These are phyloP conservation scores for Asteroscopus sphinx DNA, from an alignment of 2,888 invertebrate species.

Conservation along the genomic window DNA sequence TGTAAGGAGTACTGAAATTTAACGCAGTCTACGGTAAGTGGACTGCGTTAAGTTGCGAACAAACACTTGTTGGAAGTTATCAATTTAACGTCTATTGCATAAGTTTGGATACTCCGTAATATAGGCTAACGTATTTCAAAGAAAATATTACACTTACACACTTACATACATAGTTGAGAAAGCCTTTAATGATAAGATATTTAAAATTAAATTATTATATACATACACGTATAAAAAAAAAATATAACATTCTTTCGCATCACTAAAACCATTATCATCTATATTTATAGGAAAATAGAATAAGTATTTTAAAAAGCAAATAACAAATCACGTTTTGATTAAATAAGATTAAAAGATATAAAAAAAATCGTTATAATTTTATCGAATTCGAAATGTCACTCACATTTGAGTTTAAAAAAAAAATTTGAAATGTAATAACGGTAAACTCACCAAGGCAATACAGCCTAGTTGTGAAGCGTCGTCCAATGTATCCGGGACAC, in stretches of 20 bases:
- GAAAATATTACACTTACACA: too few relatives aligned
- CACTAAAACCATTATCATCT: conserved; percentile 13
- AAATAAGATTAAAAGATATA: not conserved
- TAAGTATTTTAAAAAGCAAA: conserved; percentile 3
- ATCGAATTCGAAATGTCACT: too few relatives aligned
- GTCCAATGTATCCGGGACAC: conserved; percentile 68
- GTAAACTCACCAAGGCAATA: conserved; percentile 77
- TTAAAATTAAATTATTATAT: too few relatives aligned
- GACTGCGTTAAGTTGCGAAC: too few relatives aligned
- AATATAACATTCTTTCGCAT: conserved; percentile 6
- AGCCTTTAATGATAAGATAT: too few relatives aligned
- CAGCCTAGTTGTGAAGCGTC: conserved; percentile 66
- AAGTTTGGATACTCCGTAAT: not conserved
- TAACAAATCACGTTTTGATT: not conserved
- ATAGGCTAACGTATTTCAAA: conserved; percentile 6
- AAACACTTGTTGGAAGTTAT: not conserved
- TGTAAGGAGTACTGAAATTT: too few relatives aligned
- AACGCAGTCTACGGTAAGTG: too few relatives aligned
- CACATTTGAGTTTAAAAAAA: too few relatives aligned
- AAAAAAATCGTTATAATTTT: not conserved
- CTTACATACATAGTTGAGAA: too few relatives aligned
- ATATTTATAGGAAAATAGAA: conserved; percentile 2
- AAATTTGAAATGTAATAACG: not conserved
- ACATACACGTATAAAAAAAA: too few relatives aligned
- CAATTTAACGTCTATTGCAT: too few relatives aligned